Percentiles rank a stretch among this genome's conserved stretches.
Evolutionary conservation across 2,888 invertebrate genomes (phyloP).

Genomic region (Drymonia ruficornis): DNA sequence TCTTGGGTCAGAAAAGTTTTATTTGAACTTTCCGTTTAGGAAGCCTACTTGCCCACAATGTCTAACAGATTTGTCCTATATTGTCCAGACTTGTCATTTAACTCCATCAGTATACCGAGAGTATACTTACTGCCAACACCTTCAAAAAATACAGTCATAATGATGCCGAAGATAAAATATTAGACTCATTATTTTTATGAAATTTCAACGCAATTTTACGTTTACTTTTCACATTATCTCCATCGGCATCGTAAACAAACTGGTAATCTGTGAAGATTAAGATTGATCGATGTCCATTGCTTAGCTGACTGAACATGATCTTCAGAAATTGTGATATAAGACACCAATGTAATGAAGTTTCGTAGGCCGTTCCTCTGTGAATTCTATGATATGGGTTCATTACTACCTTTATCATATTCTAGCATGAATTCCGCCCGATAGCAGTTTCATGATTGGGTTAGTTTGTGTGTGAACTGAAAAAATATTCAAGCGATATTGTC

Average conservation of each 20-base stretch:
- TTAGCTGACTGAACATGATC: neutral
- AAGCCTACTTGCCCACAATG: no score
- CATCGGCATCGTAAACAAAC: slow-evolving; percentile 30
- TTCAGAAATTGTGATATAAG: neutral
- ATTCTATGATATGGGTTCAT: slow-evolving; percentile 1
- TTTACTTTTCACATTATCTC: slow-evolving; percentile 22
- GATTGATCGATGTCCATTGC: slow-evolving; percentile 24
- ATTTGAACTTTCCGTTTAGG: no score
- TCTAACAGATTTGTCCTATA: no score
- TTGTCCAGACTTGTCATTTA: no score
- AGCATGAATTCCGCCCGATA: neutral
- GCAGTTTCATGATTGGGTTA: neutral
- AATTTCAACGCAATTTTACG: slow-evolving; percentile 14
- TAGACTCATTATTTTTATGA: slow-evolving; percentile 2
- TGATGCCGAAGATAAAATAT: neutral
- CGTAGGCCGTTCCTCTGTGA: neutral
- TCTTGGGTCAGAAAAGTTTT: no score
- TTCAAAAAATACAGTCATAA: neutral
- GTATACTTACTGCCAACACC: no score
- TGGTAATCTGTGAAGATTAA: slow-evolving; percentile 33
- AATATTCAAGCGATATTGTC: no score
- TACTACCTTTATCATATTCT: no score
- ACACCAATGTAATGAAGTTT: neutral
- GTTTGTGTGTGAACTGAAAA: neutral
- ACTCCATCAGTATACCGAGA: no score